Evolutionary conservation across 2,113 vertebrate species (phyloP), one percentile per base, ranked within the genome.

Genomic region (Chloebia gouldiae): DNA sequence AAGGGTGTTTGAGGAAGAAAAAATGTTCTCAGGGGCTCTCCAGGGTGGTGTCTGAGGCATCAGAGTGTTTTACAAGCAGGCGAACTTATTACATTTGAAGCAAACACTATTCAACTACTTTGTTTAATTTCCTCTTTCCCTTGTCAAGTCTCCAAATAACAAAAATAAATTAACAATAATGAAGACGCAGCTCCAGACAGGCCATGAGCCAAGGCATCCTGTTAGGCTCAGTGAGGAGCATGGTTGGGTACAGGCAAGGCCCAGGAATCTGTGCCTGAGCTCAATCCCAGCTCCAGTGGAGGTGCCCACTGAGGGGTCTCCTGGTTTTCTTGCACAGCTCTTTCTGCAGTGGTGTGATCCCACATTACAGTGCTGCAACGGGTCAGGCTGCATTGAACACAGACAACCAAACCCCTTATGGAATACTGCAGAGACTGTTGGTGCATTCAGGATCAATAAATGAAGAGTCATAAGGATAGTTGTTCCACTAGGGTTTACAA

Each of bases 281-380:
- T 47, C 47, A 59, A 88, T 15, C 19, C 37, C 86, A 69, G 69
- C 40, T 64, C 11, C 54, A 24, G 10, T 7, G 20, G 45, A 47
- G 21, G 40, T 2, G 3, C 20, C 10, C 40, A 42, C 2, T 2
- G 5, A 69, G 47, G 18, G 6, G 15, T 49, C 10, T 63, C 42
- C 28, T 14, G 15, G 3, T 56, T 63, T 68, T 65, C 64, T 56
- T 12, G 7, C 19, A 24, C 9, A 69, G 49, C 5, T 60, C 28
- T 80, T 76, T 42, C 39, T 2, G 18, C n/a, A 86, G 31, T 11
- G 20, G 23, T 39, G 35, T 68, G 35, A 68, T 24, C 33, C 33
- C 39, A 40, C 6, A 1, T 33, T 68, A 71, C 25, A 71, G 70
- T 2, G 0, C 22, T 73, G 51, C 35, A 40, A 7, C 0, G 0